These are phyloP conservation scores for Paramuricea clavata DNA, from an alignment of 92 coral and sea anemone genomes.

Conservation along the genomic window DNA sequence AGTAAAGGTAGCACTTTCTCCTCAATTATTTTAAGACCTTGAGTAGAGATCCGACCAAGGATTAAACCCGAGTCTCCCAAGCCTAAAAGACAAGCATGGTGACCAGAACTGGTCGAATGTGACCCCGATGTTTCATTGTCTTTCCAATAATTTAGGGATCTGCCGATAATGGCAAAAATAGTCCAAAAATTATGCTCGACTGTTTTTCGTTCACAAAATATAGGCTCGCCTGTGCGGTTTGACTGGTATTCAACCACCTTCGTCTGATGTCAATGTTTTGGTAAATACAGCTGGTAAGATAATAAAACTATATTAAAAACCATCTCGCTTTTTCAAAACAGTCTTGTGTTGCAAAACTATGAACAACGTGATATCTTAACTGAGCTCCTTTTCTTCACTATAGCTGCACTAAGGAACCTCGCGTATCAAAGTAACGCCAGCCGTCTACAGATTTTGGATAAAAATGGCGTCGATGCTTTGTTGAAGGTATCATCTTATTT, in stretches of 20 bases:
- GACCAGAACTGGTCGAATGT: no score
- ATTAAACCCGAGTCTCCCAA: no score
- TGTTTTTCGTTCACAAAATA: not conserved
- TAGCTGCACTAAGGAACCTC: slow-evolving; percentile 89
- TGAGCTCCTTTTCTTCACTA: slow-evolving; percentile 1
- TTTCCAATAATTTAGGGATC: no score
- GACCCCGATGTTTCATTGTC: no score
- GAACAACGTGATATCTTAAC: not conserved
- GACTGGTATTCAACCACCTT: slow-evolving; percentile 85
- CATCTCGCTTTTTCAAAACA: no score
- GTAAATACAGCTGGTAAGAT: slow-evolving; percentile 84
- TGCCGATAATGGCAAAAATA: not conserved
- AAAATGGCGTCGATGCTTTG: slow-evolving; percentile 80
- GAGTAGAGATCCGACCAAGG: no score
- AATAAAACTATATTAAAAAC: no score
- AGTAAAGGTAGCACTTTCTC: no score
- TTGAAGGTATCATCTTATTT: slow-evolving; percentile 87
- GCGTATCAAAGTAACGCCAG: slow-evolving; percentile 69
- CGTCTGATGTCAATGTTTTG: slow-evolving; percentile 70
- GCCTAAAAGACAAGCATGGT: no score
- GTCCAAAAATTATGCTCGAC: not conserved
- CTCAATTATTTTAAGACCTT: no score
- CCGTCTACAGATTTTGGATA: slow-evolving; percentile 71
- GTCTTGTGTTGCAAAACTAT: not conserved
- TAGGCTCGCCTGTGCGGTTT: slow-evolving; percentile 86